Base-by-base conservation (phyloP, 2,888 invertebrate genomes). In the Linnaemya tessellans region DNA sequence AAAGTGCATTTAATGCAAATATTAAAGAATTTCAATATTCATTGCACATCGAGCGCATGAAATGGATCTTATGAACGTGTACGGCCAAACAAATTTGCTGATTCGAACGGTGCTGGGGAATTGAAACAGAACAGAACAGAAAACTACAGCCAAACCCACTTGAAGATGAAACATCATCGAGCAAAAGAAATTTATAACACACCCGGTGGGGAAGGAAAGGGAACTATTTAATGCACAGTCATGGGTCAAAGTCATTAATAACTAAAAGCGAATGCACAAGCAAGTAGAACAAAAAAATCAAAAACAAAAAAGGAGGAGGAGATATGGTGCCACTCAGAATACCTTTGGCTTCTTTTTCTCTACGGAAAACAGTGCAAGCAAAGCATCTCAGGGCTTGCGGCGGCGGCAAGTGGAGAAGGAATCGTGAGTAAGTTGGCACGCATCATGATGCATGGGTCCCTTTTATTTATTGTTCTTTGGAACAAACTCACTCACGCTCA, bases 201-300 rank as follows among this genome's bases (percentile, higher is more conserved):
- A 51, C 1, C 22, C 15, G 43, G 18, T 30, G n/a, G 13, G n/a
- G 13, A 22, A 43, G 41, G 15, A 65, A 77, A 51, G 74, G 67
- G 84, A 87, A 85, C 80, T 83, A 75, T 80, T 87, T 87, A 86
- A 87, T 87, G 85, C 78, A 81, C 71, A 84, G 85, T 86, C 87
- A 87, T 80, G 77, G 88, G 87, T 87, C 87, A 88, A 88, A 88
- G 88, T 87, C 88, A 88, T 87, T 88, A 88, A 88, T 87, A 87
- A 85, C 70, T 73, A 9, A 49, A 49, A 71, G 25, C 38, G 70
- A 62, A 65, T 51, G 65, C 62, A 70, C 46, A 15, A 64, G 7
- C 25, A 64, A 51, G 41, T 35, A 30, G 15, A 30, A 30, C 30
- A 64, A 25, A 9, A 15, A 25, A n/a, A 35, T 10, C n/a, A 30